Evolutionary conservation across 2,113 vertebrate species (phyloP).

Genomic region (Pantherophis guttatus): DNA sequence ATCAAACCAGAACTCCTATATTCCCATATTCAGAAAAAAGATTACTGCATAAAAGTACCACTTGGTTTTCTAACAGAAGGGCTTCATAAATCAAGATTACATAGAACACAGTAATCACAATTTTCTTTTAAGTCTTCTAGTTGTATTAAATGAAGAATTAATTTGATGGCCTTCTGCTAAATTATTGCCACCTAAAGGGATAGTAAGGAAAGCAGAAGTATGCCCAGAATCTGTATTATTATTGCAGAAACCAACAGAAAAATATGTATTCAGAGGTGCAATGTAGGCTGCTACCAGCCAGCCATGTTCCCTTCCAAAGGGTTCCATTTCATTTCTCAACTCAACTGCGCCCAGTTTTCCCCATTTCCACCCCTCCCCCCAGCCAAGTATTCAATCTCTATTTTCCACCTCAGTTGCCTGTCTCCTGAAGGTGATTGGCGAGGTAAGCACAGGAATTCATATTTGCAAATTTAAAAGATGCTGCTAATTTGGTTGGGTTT

Average conservation of each 20-base stretch:
- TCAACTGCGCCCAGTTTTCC: neutral
- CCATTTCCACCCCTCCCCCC: neutral
- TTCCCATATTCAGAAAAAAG: neutral
- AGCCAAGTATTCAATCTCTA: neutral
- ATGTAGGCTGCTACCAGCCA: neutral
- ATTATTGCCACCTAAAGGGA: neutral
- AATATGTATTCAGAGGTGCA: neutral
- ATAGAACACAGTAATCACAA: neutral
- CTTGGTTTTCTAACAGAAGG: neutral
- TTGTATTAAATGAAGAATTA: neutral
- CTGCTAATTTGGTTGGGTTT: neutral
- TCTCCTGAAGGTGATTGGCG: neutral
- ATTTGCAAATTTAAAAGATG: neutral
- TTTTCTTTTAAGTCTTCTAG: neutral
- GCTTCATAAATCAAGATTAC: neutral
- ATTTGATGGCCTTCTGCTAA: neutral
- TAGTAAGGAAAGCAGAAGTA: neutral
- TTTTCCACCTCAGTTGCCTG: neutral
- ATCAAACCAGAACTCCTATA: neutral
- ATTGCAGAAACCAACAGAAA: neutral
- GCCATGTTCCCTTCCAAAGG: neutral
- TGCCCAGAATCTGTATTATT: no score
- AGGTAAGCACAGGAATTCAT: neutral
- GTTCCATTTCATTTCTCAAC: neutral
- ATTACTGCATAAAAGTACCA: neutral